Base-by-base conservation (phyloP, 2,113 vertebrate genomes). In the Hemiscyllium ocellatum region DNA sequence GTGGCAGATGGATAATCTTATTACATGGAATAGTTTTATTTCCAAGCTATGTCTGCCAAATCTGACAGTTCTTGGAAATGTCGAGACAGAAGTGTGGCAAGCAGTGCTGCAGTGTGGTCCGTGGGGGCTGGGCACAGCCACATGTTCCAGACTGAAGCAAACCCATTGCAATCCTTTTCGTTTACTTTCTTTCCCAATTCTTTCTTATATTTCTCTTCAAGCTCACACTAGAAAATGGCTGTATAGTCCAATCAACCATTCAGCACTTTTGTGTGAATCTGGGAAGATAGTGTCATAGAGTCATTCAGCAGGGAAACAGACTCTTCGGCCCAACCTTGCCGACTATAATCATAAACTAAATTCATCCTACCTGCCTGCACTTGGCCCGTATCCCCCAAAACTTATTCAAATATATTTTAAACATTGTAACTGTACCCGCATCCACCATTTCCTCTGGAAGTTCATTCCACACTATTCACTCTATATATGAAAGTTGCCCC, bases 1-100 rank as follows among this genome's bases (percentile, higher is more conserved):
- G 89, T 93, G 89, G 89, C 65, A 33, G 33, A 19, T 65, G 50
- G 87, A 56, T 90, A 61, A 90, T 90, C 89, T 66, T 1, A 93
- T 66, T 93, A 68, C 89, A 37, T 93, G 89, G 89, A 93, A 93
- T 93, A 93, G 65, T 93, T 93, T 66, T 93, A 93, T 93, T 93
- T 93, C 89, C 89, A 93, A 68, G 89, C 65, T 93, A 65, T 93
- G 61, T 66, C 89, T 93, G 89, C 89, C 89, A 93, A 93, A 93
- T 66, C 89, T 93, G 61, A 66, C 89, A 93, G 89, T 93, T 93
- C 89, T 93, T 93, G 89, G 89, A 93, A 93, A 66, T 93, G 89
- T 37, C 19, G 61, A 93, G 42, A 93, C 22, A 19, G 20, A 93
- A 66, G 17, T 22, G n/a, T 33, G 6, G 29, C 19, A n/a, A 93